Percentiles rank a stretch among this genome's conserved stretches.
Conservation (phyloP, 2,888 invertebrate species). For the Incurvaria masculella region DNA sequence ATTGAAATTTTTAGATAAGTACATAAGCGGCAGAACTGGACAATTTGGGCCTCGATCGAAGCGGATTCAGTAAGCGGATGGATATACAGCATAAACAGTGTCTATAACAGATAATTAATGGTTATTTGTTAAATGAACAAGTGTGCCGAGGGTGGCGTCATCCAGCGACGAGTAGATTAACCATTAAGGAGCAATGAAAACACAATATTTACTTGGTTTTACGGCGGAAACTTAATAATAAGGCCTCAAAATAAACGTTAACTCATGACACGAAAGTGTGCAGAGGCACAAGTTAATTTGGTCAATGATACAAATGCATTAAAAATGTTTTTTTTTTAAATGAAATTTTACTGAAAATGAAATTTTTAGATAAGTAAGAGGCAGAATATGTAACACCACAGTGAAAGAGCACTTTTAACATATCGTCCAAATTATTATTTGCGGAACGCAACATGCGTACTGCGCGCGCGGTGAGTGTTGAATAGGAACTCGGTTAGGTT, state of each 20-base stretch:
- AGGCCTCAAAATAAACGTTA: no score
- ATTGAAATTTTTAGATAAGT: slow-evolving; percentile 6
- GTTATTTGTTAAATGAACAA: slow-evolving; percentile 3
- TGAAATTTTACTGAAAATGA: neutral
- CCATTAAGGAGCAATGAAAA: no score
- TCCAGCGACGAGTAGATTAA: neutral
- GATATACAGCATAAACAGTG: slow-evolving; percentile 12
- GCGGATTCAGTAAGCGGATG: slow-evolving; percentile 6
- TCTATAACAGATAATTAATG: slow-evolving; percentile 9
- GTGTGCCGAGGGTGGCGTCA: no score
- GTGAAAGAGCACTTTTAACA: no score
- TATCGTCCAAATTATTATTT: neutral
- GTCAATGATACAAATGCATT: no score
- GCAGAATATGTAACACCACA: neutral
- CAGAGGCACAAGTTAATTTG: neutral
- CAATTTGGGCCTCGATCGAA: slow-evolving; percentile 8
- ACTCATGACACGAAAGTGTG: no score
- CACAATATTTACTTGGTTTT: no score
- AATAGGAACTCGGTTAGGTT: slow-evolving; percentile 11
- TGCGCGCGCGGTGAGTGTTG: no score
- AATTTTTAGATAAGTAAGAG: neutral
- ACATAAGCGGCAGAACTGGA: slow-evolving; percentile 7
- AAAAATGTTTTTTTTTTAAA: neutral
- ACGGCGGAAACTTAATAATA: no score
- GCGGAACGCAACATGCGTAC: neutral